Percentiles rank a stretch among this genome's conserved stretches.
Conservation (phyloP, 2,888 invertebrate genomes). For the Microctonus hyperodae region DNA sequence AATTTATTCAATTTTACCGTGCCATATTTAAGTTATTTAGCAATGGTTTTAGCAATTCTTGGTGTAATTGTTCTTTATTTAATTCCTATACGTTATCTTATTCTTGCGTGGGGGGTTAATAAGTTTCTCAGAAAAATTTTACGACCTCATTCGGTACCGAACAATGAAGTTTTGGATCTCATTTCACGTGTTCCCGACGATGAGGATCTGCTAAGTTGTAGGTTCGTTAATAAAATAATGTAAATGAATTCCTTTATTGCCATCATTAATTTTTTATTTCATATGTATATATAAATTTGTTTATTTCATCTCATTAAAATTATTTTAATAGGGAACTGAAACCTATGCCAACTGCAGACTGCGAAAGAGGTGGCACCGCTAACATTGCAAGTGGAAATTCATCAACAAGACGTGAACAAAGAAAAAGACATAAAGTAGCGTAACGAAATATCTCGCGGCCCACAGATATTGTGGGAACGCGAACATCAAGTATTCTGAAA, state of each 20-base stretch:
- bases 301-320: conserved; percentile 21
- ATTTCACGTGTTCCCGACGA: conserved; percentile 94
- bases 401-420: conserved; percentile 66
- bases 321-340: conserved; percentile 69
- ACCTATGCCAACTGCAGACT: conserved; percentile 68
- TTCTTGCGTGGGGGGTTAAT: conserved; percentile 94
- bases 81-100: conserved; percentile 86
- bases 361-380: conserved; percentile 51
- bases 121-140: conserved; percentile 94
- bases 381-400: conserved; percentile 41
- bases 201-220: conserved; percentile 81
- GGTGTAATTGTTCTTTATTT: conserved; percentile 84
- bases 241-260: too few species aligned
- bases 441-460: conserved; percentile 64
- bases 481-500: conserved; percentile 55
- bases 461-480: conserved; percentile 55
- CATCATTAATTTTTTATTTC: too few species aligned
- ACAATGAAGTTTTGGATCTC: conserved; percentile 95
- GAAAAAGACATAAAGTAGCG: conserved; percentile 76
- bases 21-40: conserved; percentile 93
- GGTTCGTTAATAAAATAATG: conserved; percentile 38
- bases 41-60: conserved; percentile 78
- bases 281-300: too few species aligned
- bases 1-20: conserved; percentile 97
- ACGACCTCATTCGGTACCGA: conserved; percentile 92